Percentiles rank a stretch among this genome's conserved stretches.
phyloP scores from a whole-genome alignment of 2,797 vertebrate genomes.

The Sebastiscus tertius region DNA sequence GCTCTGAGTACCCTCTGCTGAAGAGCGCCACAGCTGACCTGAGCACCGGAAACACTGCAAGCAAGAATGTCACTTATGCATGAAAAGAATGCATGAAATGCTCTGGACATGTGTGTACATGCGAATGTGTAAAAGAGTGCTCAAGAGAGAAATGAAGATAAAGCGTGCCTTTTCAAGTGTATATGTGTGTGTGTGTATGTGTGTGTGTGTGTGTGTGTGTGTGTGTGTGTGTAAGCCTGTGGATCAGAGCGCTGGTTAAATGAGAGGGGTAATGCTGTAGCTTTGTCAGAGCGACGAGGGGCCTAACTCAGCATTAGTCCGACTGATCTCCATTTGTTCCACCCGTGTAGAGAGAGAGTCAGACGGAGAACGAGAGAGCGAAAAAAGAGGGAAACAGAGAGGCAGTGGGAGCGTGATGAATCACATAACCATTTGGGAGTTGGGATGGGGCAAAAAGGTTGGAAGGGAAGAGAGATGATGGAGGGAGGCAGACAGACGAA shows the following conservation, averaged over 20 bases:
- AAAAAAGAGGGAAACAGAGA: constrained; percentile 24
- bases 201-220: constrained; percentile 12
- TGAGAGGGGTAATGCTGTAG: constrained; percentile 67
- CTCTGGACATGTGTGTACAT: constrained; percentile 13
- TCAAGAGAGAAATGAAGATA: constrained; percentile 48
- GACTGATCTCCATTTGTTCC: constrained; percentile 76
- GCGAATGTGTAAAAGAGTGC: background rate
- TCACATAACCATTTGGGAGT: constrained; percentile 49
- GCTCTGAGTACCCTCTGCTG: background rate
- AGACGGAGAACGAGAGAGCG: constrained; percentile 10
- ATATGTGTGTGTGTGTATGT: background rate
- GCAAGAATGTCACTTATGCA: constrained; percentile 33
- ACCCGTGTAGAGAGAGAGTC: constrained; percentile 49
- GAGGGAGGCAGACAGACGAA: background rate
- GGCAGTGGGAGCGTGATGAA: constrained; percentile 30
- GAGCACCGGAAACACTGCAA: background rate
- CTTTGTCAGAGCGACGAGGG: constrained; percentile 67
- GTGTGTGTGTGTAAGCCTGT: constrained; percentile 39
- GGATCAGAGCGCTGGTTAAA: constrained; percentile 65
- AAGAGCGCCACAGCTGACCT: constrained; percentile 12
- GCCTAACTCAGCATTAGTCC: constrained; percentile 73
- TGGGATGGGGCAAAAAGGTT: constrained; percentile 33
- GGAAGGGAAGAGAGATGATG: background rate
- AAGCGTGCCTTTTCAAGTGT: constrained; percentile 49
- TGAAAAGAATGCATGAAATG: constrained; percentile 24